These are phyloP conservation scores for Gorsachius magnificus DNA, from an alignment of 2,797 vertebrate species.

Conservation along the genomic window DNA sequence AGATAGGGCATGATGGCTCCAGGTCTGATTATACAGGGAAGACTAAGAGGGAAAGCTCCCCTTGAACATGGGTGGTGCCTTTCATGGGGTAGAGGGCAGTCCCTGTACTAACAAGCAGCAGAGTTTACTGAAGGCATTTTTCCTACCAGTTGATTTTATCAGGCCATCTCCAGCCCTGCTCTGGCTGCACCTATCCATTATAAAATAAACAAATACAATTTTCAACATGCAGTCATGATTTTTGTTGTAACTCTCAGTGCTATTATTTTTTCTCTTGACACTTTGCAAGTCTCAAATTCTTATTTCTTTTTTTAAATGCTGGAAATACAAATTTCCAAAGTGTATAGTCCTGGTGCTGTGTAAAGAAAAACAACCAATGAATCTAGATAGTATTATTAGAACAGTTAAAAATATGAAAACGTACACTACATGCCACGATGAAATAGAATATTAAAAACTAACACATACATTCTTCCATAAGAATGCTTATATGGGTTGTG, in stretches of 20 bases:
- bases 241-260: background rate
- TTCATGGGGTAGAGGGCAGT: background rate
- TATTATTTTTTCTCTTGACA: background rate
- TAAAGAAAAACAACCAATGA: background rate
- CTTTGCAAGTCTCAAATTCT: background rate
- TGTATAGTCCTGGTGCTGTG: background rate
- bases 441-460: background rate
- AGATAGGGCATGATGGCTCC: background rate
- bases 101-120: background rate
- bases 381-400: background rate
- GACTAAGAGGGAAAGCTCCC: background rate
- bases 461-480: background rate
- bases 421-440: fast-evolving
- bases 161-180: background rate
- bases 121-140: background rate
- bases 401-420: background rate
- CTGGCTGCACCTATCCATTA: background rate
- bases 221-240: background rate
- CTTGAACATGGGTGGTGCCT: background rate
- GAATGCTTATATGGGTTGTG: background rate
- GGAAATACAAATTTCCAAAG: background rate
- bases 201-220: background rate
- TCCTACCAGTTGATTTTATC: background rate
- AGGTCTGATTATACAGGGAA: background rate
- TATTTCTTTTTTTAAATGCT: background rate